Base-by-base conservation (phyloP, 1,140 invertebrate species). In the Eriosoma lanigerum region DNA sequence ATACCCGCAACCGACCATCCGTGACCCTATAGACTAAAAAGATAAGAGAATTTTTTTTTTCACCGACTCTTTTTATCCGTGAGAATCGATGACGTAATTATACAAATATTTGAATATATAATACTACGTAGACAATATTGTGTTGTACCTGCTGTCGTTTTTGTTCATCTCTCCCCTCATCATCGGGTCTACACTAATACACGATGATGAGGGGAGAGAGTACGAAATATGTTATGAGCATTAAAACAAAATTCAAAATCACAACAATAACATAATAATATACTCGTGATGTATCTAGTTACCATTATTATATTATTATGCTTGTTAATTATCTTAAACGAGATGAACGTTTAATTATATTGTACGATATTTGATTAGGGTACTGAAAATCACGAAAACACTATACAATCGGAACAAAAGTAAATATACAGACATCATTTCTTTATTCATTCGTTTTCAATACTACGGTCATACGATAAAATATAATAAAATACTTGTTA, bases 41-140 rank as follows among this genome's bases (percentile, higher is more conserved):
- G 68, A 72, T 72, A 78, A 24, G 72, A 75, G 13, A 21, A 56
- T 58, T 58, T 75, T 60, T 75, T 60, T 75, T 58, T 73, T 54
- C 70, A 73, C 21, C 17, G 29, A 44, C 72, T 54, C 46, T 72
- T 50, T 64, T 75, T 78, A 78, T 78, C 75, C 56, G 56, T 60
- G 54, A 60, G 75, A 60, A 78, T 78, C 75, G 54, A 78, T 78
- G 75, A 78, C 56, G 56, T 78, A 78, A 78, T 62, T 60, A 78
- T 52, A 56, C 32, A 78, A 62, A 78, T 78, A 78, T 78, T 78
- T 78, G 24, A 78, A 78, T 62, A n/a, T n/a, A n/a, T n/a, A n/a
- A n/a, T n/a, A 38, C 3, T 38, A 60, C 24, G 24, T 50, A n/a
- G n/a, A 50, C 66, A 72, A 52, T n/a, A n/a, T 72, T 46, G 48